phyloP scores from a whole-genome alignment of 1,140 invertebrate genomes.

The Tetramorium simillimum region DNA sequence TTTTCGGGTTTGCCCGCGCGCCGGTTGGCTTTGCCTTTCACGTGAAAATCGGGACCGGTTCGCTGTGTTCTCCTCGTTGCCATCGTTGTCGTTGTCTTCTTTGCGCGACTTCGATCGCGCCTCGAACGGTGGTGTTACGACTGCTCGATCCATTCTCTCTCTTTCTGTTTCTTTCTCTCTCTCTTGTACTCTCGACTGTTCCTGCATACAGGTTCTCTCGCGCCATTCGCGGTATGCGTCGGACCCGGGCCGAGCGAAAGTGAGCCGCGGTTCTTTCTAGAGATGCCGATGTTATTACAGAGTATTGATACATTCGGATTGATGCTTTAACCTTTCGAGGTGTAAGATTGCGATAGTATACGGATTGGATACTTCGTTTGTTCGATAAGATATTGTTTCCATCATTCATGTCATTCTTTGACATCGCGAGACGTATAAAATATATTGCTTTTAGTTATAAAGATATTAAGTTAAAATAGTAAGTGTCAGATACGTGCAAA shows the following conservation, averaged over 20 bases:
- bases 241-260: constrained; percentile 29
- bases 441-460: not conserved
- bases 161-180: not conserved
- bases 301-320: constrained; percentile 19
- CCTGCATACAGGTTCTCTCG: constrained; percentile 5
- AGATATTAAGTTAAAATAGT: constrained; percentile 5
- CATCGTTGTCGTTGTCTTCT: not conserved
- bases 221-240: not conserved
- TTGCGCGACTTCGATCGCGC: constrained; percentile 15
- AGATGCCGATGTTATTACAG: constrained; percentile 28
- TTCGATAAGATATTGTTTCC: not conserved
- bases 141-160: not conserved
- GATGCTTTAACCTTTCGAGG: constrained; percentile 35
- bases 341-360: constrained; percentile 5
- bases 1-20: constrained; percentile 37
- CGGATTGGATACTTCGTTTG: not conserved
- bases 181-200: not conserved
- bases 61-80: not conserved
- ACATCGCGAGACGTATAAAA: not conserved
- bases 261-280: constrained; percentile 19
- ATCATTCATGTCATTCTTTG: not conserved
- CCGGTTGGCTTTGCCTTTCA: constrained; percentile 42
- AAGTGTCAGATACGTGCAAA: not conserved
- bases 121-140: constrained; percentile 3
- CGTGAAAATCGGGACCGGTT: constrained; percentile 56